Conservation (phyloP, 1,140 invertebrate genomes). For the Geopemphigus sp. region DNA sequence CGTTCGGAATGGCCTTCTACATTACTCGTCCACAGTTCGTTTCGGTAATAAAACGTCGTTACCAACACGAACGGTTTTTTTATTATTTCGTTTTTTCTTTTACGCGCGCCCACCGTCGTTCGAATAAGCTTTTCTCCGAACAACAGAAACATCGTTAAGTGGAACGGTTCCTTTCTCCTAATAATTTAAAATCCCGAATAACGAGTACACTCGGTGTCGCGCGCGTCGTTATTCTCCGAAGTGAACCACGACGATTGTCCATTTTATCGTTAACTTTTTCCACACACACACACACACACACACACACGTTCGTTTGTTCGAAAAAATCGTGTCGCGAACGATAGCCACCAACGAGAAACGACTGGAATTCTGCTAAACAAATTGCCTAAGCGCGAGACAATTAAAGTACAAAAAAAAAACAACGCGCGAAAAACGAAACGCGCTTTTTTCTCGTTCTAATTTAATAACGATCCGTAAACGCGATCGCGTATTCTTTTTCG, state of each 20-base stretch:
- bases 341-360: no score
- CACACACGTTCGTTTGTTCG: no score
- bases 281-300: no score
- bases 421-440: no score
- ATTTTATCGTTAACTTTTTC: background rate
- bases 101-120: background rate
- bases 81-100: background rate
- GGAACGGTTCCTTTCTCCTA: background rate
- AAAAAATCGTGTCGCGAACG: no score
- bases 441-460: no score
- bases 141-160: background rate
- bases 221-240: background rate
- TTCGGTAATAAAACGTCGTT: background rate
- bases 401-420: no score
- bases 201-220: background rate
- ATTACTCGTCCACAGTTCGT: background rate
- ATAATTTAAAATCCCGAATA: slow-evolving; percentile 3
- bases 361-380: no score
- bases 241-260: background rate
- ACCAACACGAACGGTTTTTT: background rate
- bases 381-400: no score
- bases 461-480: no score
- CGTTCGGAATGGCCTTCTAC: background rate
- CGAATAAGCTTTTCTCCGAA: background rate
- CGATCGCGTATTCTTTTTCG: no score